Evolutionary conservation across 2,888 invertebrate species (phyloP), one percentile per base, ranked within the genome.

Genomic region (Hyles lineata): DNA sequence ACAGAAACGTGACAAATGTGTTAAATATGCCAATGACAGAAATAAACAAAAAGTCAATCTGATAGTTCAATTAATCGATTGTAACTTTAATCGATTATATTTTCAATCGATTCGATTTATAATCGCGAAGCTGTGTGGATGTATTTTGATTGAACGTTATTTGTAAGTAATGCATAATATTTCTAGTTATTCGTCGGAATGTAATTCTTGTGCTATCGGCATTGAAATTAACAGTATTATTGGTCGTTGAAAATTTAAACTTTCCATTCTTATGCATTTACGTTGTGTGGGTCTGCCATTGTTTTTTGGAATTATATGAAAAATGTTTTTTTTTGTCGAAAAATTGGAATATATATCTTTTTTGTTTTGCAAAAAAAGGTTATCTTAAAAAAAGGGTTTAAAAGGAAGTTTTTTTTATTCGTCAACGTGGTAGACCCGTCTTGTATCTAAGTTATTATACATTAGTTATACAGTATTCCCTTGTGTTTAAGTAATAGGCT

Each of bases 231-330:
- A 15, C 67, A 67, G 67, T 67, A 67, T 67, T 67, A 67, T 67
- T 43, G 63, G 15, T 43, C 63, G 23, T 21, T 50, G 21, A 50
- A 67, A 50, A 5, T 43, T 21, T 15, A 35, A 7, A 43, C 43
- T 67, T 55, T 55, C 67, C 67, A 67, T 50, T 67, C 21, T 21
- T n/a, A 23, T 67, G 67, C 67, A 67, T 67, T 67, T 67, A 55
- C n/a, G n/a, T n/a, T n/a, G n/a, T 55, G 17, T n/a, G 6, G 55
- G 55, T 55, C 55, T 55, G 55, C 55, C 52, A 19, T 17, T 52
- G 35, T 35, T 7, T 0, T 8, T 35, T 35, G 7, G 35, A 35
- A 35, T 35, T 29, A 29, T 29, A 1, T 29, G 29, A 5, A 1
- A 29, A 29, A 29, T 29, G 3, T 35, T 35, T 8, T 35, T 35